Evolutionary conservation across 2,113 vertebrate genomes (phyloP), one percentile per base, ranked within the genome.

Genomic region (Pachycephala philippinensis): DNA sequence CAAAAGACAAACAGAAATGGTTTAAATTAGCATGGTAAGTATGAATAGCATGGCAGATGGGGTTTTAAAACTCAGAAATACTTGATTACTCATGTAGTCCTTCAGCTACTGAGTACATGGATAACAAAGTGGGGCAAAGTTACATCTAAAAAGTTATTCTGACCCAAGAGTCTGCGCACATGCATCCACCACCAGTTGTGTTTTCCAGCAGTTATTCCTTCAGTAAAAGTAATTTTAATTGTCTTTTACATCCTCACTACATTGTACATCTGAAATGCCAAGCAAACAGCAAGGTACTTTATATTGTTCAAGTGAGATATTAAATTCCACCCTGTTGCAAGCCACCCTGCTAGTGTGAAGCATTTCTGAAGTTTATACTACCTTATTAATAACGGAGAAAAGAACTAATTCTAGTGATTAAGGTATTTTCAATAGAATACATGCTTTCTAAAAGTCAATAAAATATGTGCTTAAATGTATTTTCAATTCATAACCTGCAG

Each of bases 151-250:
- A 75, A 33, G 15, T 56, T 87, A 59, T 16, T 47, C 16, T 39
- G 19, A 77, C 31, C 7, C 3, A 2, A 49, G 13, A 1, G 3
- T 11, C 20, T 31, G 11, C 10, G 21, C 14, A 16, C 1, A 3
- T 11, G 24, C 24, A 71, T 15, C 16, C 33, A 44, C 24, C n/a
- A 57, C 18, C 27, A 81, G 31, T 2, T 8, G 27, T 37, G 20
- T 53, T 84, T 78, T 66, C 23, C 44, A 54, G 60, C 20, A 84
- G 27, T 50, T 84, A 42, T 3, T 59, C 11, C 28, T 74, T 59
- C 42, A 44, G 11, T 37, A 78, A 69, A 35, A 60, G 15, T 40
- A 63, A 66, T 63, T 53, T 71, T 37, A 75, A 40, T 15, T 52
- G 9, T 68, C 30, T 11, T 56, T 77, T 53, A 44, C 17, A 40